Evolutionary conservation across 1,140 invertebrate species (phyloP).

Genomic region (Pachypsylla venusta): DNA sequence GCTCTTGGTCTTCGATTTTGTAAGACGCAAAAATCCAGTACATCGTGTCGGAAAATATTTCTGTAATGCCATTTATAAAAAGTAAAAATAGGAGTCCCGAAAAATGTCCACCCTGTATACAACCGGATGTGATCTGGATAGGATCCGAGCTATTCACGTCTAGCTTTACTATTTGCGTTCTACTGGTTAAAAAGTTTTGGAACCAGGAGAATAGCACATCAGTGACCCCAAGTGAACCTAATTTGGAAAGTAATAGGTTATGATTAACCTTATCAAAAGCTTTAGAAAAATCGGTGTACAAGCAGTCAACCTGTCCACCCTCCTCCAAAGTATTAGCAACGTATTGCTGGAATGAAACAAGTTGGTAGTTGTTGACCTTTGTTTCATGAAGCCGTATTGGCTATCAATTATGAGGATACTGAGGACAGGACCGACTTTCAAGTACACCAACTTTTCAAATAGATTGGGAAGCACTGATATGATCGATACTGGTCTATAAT

Average conservation of each 20-base stretch:
- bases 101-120: slow-evolving; percentile 8
- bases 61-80: slow-evolving; percentile 9
- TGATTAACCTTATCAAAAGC: slow-evolving; percentile 13
- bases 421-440: neutral
- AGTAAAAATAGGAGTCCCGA: slow-evolving; percentile 1
- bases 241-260: neutral
- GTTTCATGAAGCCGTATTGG: slow-evolving; percentile 14
- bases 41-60: no score
- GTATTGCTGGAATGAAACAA: slow-evolving; percentile 7
- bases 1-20: no score
- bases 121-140: slow-evolving; percentile 5
- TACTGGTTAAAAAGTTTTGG: neutral
- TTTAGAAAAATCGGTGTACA: slow-evolving; percentile 17
- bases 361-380: slow-evolving; percentile 12
- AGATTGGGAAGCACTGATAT: slow-evolving; percentile 19
- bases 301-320: slow-evolving; percentile 9
- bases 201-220: slow-evolving; percentile 9
- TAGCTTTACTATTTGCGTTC: slow-evolving; percentile 7
- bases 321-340: neutral
- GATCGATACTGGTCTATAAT: slow-evolving; percentile 20
- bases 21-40: no score
- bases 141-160: neutral
- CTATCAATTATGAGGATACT: neutral
- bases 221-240: neutral
- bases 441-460: slow-evolving; percentile 9